Evolutionary conservation across 2,888 invertebrate species (phyloP), one percentile per base, ranked within the genome.

Genomic region (Agriotes lineatus): DNA sequence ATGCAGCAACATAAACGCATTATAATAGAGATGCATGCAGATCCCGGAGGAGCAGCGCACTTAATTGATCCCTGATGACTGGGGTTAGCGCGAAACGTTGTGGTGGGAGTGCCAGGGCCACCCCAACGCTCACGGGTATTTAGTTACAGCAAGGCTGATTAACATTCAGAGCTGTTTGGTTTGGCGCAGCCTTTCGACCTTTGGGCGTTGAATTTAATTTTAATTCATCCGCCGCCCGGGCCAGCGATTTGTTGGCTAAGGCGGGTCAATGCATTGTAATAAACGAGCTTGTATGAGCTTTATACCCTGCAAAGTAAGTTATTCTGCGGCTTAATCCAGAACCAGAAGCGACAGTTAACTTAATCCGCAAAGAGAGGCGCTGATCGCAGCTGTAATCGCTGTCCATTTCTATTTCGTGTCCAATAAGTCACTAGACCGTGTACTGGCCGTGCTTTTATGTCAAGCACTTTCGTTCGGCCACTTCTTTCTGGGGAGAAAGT

Each of bases 41-140:
- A 70, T 71, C 66, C 73, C 69, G 60, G 48, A 63, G 65, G 69
- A 67, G 62, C 58, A 67, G 72, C 71, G 64, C 67, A 67, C 74
- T 82, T 82, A 82, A 82, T 83, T 82, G 82, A 82, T 83, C 83
- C 82, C 83, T 73, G 81, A 82, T 82, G 83, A 82, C 79, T 78
- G 76, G 79, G 79, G 81, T 74, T 74, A 77, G 81, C 77, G 81
- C 77, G 79, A 80, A 81, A 79, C 77, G 79, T 79, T 77, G 77
- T 74, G 73, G 75, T 73, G 74, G 76, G 72, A 74, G 77, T 62
- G 68, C 67, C 69, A 67, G 70, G 18, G 12, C 69, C 72, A 71
- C 75, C 70, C 67, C 54, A 67, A 75, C 77, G 75, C 81, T 78
- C 81, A 82, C 81, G 81, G 77, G 80, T 81, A 82, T 82, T 81